Percentiles rank a stretch among this genome's conserved stretches.
phyloP scores from a whole-genome alignment of 1,140 invertebrate species.

The Oryctes rhinoceros region DNA sequence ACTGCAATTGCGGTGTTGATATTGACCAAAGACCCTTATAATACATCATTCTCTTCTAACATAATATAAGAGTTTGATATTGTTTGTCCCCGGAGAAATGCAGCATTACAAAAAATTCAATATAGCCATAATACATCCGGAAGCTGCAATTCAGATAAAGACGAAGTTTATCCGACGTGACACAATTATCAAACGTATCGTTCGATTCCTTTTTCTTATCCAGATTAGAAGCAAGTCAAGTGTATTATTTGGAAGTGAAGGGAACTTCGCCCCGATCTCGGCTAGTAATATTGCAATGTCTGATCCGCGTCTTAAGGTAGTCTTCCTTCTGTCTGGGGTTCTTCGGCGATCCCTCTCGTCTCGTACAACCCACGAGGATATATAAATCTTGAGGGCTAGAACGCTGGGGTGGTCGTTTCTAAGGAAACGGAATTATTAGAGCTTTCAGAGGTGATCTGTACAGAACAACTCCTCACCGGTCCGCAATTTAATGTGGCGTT shows the following conservation, averaged over 20 bases:
- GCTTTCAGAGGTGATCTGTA: slow-evolving; percentile 40
- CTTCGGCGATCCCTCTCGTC: slow-evolving; percentile 8
- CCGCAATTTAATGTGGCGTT: slow-evolving; percentile 36
- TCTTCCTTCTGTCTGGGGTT: slow-evolving; percentile 19
- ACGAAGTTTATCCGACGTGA: slow-evolving; percentile 27
- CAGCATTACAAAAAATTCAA: slow-evolving; percentile 12
- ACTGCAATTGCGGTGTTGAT: too few relatives aligned
- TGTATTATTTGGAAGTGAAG: slow-evolving; percentile 30
- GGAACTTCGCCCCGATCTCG: neutral
- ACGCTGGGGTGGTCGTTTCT: slow-evolving; percentile 36
- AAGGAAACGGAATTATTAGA: slow-evolving; percentile 41
- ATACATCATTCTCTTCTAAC: neutral
- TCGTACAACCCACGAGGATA: slow-evolving; percentile 26
- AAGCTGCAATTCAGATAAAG: slow-evolving; percentile 30
- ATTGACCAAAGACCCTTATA: neutral
- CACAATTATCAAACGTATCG: slow-evolving; percentile 32
- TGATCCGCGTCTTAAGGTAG: slow-evolving; percentile 39
- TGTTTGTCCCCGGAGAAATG: neutral
- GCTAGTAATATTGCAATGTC: slow-evolving; percentile 38
- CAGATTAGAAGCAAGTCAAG: slow-evolving; percentile 36
- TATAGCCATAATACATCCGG: neutral
- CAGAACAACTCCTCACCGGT: slow-evolving; percentile 30
- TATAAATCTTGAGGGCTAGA: slow-evolving; percentile 35
- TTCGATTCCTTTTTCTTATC: slow-evolving; percentile 36
- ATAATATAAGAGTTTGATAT: neutral